Percentiles rank a stretch among this genome's conserved stretches.
Evolutionary conservation across 2,113 vertebrate genomes (phyloP).

Genomic region (Chauna torquata): DNA sequence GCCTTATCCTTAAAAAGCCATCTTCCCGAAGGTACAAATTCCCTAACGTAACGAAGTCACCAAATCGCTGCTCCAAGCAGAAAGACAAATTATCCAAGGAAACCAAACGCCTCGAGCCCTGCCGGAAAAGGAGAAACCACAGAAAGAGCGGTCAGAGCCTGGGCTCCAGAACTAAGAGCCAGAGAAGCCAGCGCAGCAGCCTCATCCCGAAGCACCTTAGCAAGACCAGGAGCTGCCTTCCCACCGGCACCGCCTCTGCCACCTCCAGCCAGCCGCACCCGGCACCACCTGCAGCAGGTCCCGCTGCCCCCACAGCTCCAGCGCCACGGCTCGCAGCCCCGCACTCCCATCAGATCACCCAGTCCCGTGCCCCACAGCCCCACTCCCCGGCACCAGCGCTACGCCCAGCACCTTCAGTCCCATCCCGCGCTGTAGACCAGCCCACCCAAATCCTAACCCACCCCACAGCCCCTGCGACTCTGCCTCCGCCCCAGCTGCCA

Average conservation of each 20-base stretch:
- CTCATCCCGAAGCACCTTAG: not conserved
- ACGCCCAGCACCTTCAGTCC: not conserved
- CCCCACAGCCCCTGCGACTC: too few species aligned
- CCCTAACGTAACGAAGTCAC: not conserved
- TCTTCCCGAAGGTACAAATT: not conserved
- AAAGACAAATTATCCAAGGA: not conserved
- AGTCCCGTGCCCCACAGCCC: fast-evolving
- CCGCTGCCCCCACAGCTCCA: not conserved
- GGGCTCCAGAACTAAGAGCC: not conserved
- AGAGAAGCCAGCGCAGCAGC: fast-evolving
- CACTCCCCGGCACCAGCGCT: not conserved
- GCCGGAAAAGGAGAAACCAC: not conserved
- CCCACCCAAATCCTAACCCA: not conserved
- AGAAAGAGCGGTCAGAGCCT: not conserved
- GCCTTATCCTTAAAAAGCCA: not conserved
- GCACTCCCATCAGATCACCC: fast-evolving
- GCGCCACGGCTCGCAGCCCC: fast-evolving
- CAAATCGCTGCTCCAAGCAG: not conserved
- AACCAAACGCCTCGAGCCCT: not conserved
- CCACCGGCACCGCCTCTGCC: not conserved
- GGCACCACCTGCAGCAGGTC: too few species aligned
- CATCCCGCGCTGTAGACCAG: not conserved
- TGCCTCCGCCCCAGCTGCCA: not conserved
- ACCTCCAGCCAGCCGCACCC: not conserved
- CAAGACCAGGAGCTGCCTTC: not conserved